Evolutionary conservation across 2,888 invertebrate genomes (phyloP).

Genomic region (Anorthoa munda): DNA sequence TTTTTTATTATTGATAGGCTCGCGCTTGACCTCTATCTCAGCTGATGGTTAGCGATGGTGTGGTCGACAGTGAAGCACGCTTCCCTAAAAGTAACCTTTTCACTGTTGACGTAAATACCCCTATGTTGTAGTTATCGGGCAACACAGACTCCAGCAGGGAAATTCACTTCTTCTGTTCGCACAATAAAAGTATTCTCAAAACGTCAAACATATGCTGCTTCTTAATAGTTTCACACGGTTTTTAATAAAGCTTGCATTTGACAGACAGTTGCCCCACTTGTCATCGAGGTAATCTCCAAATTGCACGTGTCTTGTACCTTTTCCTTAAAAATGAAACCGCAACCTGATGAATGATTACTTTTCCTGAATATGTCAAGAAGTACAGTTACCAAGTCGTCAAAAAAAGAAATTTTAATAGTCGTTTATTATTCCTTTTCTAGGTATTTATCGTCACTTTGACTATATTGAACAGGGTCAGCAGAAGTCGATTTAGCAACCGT

Average conservation of each 20-base stretch:
- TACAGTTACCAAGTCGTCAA: slow-evolving; percentile 39
- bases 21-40: too few relatives aligned
- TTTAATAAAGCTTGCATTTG: slow-evolving; percentile 35
- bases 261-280: slow-evolving; percentile 54
- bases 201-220: slow-evolving; percentile 3
- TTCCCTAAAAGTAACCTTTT: too few relatives aligned
- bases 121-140: too few relatives aligned
- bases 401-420: slow-evolving; percentile 3
- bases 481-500: slow-evolving; percentile 26
- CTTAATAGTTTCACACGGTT: slow-evolving; percentile 40
- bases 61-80: too few relatives aligned
- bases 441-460: slow-evolving; percentile 10
- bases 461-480: slow-evolving; percentile 25
- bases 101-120: too few relatives aligned
- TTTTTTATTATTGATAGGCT: too few relatives aligned
- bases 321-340: slow-evolving; percentile 47
- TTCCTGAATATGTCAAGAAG: slow-evolving; percentile 29
- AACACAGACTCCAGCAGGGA: too few relatives aligned
- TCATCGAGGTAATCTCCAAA: slow-evolving; percentile 31
- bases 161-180: too few relatives aligned
- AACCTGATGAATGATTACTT: slow-evolving; percentile 42
- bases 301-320: slow-evolving; percentile 41
- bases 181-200: slow-evolving; percentile 21
- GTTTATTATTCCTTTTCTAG: background rate
- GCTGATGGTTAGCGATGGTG: too few relatives aligned